A percentile compares a stretch with the other conserved stretches of the same genome.
phyloP scores from a whole-genome alignment of 2,113 vertebrate genomes.

The Pipa parva region DNA sequence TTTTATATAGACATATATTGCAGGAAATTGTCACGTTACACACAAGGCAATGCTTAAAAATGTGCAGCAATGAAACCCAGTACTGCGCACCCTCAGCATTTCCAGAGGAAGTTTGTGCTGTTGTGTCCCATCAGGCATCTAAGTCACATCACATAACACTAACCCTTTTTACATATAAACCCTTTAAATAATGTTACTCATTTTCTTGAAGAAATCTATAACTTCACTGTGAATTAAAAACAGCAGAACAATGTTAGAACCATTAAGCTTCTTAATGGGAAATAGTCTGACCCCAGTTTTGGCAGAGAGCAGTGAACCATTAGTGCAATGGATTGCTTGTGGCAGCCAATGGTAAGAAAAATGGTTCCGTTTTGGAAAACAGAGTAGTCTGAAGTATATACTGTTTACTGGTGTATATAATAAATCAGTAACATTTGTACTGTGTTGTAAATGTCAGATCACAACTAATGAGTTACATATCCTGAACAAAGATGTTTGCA shows the following conservation, averaged over 20 bases:
- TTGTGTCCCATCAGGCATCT: too few relatives aligned
- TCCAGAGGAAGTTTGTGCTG: too few relatives aligned
- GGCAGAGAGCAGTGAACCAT: neutral
- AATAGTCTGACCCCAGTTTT: neutral
- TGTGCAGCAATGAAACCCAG: too few relatives aligned
- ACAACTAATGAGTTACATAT: neutral
- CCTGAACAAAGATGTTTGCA: neutral
- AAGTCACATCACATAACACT: too few relatives aligned
- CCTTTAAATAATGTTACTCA: neutral
- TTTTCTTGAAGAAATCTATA: neutral
- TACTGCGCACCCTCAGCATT: too few relatives aligned
- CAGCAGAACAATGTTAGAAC: neutral
- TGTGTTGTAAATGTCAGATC: neutral
- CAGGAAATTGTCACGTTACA: too few relatives aligned
- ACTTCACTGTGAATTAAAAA: neutral
- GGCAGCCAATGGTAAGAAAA: neutral
- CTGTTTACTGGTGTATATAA: conserved; percentile 3
- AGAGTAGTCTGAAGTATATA: neutral
- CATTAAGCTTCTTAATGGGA: conserved; percentile 1
- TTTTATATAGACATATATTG: too few relatives aligned
- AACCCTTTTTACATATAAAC: neutral
- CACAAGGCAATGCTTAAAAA: too few relatives aligned
- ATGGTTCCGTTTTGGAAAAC: neutral
- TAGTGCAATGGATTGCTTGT: neutral
- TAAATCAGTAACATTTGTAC: neutral